Percentiles rank a stretch among this genome's conserved stretches.
These are phyloP conservation scores for Lasioglossum villosulum DNA, from an alignment of 2,888 invertebrate species.

Conservation along the genomic window DNA sequence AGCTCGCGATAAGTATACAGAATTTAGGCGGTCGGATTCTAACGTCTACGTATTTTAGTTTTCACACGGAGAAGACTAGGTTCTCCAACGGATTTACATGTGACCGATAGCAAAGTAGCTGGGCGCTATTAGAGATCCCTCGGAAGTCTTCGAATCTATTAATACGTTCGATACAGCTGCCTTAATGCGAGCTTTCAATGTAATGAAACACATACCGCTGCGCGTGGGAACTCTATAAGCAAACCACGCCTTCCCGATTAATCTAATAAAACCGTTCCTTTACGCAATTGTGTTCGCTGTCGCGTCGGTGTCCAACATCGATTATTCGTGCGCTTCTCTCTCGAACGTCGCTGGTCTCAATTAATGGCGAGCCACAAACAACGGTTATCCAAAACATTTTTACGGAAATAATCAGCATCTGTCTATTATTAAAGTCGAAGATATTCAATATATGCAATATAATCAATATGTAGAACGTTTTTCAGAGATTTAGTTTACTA, in stretches of 20 bases:
- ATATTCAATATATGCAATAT: background rate
- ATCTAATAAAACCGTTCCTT: constrained; percentile 55
- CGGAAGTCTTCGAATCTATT: constrained; percentile 26
- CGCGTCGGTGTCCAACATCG: constrained; percentile 8
- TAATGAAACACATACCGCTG: constrained; percentile 44
- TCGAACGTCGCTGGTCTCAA: constrained; percentile 8
- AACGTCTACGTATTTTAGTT: background rate
- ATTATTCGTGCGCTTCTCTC: constrained; percentile 21
- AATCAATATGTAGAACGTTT: background rate
- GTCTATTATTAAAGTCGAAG: too few relatives aligned
- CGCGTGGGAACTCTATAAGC: constrained; percentile 36
- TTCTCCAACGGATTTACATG: background rate
- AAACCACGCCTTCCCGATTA: constrained; percentile 38
- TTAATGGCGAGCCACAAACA: background rate
- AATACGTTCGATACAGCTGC: constrained; percentile 20
- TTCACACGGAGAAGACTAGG: background rate
- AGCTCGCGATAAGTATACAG: background rate
- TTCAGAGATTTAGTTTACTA: too few relatives aligned
- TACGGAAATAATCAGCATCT: background rate
- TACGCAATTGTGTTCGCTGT: constrained; percentile 44
- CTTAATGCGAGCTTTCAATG: constrained; percentile 33
- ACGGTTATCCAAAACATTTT: background rate
- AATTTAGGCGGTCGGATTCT: background rate
- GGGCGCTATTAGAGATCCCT: constrained; percentile 13
- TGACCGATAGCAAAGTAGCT: background rate